These are phyloP conservation scores for Metopia argyrocephala DNA, from an alignment of 2,888 invertebrate species.

Conservation along the genomic window DNA sequence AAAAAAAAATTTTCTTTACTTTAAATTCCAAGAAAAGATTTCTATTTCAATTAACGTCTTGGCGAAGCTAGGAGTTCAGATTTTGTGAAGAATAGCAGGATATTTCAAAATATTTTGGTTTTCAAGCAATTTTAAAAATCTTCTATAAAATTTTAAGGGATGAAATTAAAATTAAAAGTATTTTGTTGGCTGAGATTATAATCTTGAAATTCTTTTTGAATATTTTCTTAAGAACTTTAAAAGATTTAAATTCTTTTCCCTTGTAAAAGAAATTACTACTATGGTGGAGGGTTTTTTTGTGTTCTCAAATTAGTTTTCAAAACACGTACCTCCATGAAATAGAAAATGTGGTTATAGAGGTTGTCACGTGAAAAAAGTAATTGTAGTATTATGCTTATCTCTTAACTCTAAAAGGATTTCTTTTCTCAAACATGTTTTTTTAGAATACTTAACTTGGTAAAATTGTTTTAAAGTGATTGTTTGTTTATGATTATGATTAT, in stretches of 20 bases:
- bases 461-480: no score
- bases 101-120: constrained; percentile 7
- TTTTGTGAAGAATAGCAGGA: constrained; percentile 19
- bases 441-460: no score
- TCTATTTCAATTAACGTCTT: constrained; percentile 40
- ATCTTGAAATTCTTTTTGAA: background rate
- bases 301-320: background rate
- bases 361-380: background rate
- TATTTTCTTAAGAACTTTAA: background rate
- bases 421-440: no score
- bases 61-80: constrained; percentile 12
- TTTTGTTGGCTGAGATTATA: background rate
- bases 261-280: no score
- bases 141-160: background rate
- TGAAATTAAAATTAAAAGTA: background rate
- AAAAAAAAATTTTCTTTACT: no score
- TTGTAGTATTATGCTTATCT: no score
- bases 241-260: no score
- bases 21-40: background rate
- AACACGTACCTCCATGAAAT: no score
- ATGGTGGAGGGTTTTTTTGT: background rate
- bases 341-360: no score
- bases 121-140: background rate
- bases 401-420: no score
- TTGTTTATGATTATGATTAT: no score